These are phyloP conservation scores for Eriocheir sinensis DNA, from an alignment of 1,140 invertebrate species.

Conservation along the genomic window DNA sequence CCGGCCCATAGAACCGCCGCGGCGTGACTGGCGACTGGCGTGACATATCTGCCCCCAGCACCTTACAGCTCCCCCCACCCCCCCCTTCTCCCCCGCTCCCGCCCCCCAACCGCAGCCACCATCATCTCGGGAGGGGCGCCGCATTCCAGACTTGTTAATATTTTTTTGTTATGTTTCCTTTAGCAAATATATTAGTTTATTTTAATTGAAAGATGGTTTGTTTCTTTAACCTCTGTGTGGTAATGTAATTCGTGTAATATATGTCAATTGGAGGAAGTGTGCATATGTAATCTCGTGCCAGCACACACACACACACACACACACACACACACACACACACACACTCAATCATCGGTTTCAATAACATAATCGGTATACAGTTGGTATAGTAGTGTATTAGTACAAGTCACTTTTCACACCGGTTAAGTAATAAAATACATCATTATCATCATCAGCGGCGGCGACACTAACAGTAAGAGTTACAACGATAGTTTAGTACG, in stretches of 20 bases:
- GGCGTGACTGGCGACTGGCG: too few relatives aligned
- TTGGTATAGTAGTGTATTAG: not conserved
- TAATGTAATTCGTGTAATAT: too few relatives aligned
- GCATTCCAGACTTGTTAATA: too few relatives aligned
- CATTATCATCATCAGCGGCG: not conserved
- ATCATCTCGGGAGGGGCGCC: not conserved
- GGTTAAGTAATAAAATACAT: too few relatives aligned
- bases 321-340: conserved; percentile 1
- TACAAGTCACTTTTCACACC: not conserved
- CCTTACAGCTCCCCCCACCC: too few relatives aligned
- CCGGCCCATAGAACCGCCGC: too few relatives aligned
- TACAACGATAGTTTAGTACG: not conserved
- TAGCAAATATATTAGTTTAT: too few relatives aligned
- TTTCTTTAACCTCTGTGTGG: too few relatives aligned
- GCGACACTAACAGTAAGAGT: not conserved
- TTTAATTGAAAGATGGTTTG: too few relatives aligned
- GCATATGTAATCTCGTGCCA: not conserved
- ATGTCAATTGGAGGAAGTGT: not conserved
- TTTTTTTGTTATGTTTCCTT: too few relatives aligned
- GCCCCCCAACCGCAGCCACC: not conserved
- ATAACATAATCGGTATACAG: not conserved
- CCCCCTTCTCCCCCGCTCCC: too few relatives aligned
- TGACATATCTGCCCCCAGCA: too few relatives aligned
- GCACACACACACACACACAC: conserved; percentile 36
- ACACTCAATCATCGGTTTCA: not conserved